Base-by-base conservation (phyloP, 2,888 invertebrate genomes). In the Epirrhoe tristata region DNA sequence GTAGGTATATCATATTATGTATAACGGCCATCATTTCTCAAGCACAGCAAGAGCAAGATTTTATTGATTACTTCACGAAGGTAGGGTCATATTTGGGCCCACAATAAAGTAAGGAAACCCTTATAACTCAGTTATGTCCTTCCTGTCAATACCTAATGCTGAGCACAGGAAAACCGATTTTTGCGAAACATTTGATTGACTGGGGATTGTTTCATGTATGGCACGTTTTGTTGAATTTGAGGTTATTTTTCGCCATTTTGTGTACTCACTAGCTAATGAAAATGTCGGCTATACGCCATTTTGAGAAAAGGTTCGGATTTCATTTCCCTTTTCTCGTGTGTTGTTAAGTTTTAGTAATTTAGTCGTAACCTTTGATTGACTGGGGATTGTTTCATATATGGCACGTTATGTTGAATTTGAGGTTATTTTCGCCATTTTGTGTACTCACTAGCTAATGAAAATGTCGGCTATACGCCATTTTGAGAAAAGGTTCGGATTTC, bases 121-220 rank as follows among this genome's bases (percentile, higher is more conserved):
- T 68, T 71, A 70, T 73, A 71, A 73, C 70, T 70, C 61, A 61
- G 70, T 73, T 73, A 69, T 71, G 39, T 32, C 64, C 39, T 48
- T 48, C 51, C 62, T 62, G 71, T 73, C 73, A 71, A 63, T 63
- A 73, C 70, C 69, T 58, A 70, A 69, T 58, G 69, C 64, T 70
- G 60, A 61, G 67, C 16, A 6, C 16, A n/a, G 51, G 17, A 39
- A 51, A 51, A 52, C 10, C 17, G 53, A 53, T 31, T 54, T 8
- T 14, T 16, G 14, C 48, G 14, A 16, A 48, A 48, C 14, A 48
- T 48, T 46, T 48, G 48, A 48, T 48, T 16, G 48, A 48, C 16
- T 14, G 1, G 48, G 48, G 48, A 43, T 43, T 43, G 39, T 12
- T 43, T 12, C 39, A 10, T 12, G 12, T 5, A 43, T 5, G 39